phyloP scores from a whole-genome alignment of 2,888 invertebrate species.

The Archips crataeganus region DNA sequence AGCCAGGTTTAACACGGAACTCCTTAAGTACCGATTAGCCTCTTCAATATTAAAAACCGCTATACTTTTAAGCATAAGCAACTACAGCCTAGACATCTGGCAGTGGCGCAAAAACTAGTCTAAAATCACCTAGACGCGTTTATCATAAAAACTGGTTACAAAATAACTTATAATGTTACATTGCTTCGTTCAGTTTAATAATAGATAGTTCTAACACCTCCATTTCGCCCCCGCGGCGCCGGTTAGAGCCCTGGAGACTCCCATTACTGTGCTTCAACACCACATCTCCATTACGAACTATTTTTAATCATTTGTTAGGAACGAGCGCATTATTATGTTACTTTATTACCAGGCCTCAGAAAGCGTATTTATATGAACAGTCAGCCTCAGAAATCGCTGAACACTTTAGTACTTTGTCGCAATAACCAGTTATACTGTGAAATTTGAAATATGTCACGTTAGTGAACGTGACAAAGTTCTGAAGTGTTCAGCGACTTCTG shows the following conservation, averaged over 20 bases:
- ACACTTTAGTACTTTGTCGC: too few species aligned
- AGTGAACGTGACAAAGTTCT: too few species aligned
- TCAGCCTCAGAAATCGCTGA: too few species aligned
- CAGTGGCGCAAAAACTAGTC: neutral
- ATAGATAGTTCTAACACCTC: conserved; percentile 24
- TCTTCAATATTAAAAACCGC: too few species aligned
- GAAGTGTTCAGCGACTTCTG: too few species aligned
- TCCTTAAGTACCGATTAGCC: too few species aligned
- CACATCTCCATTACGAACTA: conserved; percentile 21
- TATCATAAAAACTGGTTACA: neutral
- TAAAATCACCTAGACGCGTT: neutral
- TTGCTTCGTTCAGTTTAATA: conserved; percentile 9
- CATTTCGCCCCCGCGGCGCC: conserved; percentile 23
- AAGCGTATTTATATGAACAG: neutral
- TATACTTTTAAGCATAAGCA: too few species aligned
- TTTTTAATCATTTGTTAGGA: conserved; percentile 20
- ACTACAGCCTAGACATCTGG: too few species aligned
- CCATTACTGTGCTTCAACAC: conserved; percentile 21
- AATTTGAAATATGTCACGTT: too few species aligned
- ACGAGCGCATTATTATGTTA: conserved; percentile 5
- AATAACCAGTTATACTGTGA: too few species aligned
- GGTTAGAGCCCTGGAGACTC: conserved; percentile 21
- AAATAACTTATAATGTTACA: conserved; percentile 6
- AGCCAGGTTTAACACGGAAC: too few species aligned
- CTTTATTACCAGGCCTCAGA: neutral